Conservation (phyloP, 2,888 invertebrate species). For the Aphidoletes aphidimyza region DNA sequence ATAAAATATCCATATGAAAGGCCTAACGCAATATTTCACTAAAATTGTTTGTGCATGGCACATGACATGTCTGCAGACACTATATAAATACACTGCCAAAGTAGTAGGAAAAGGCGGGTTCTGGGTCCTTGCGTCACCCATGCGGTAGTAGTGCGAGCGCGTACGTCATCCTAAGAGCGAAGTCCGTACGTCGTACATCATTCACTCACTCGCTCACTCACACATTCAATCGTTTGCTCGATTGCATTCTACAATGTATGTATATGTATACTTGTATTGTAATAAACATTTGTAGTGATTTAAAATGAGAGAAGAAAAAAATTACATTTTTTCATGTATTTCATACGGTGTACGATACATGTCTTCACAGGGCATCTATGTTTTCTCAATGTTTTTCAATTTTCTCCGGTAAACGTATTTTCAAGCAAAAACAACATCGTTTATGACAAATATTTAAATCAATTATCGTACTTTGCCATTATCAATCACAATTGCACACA, state of each 20-base stretch:
- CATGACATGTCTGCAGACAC: no score
- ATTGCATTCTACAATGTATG: neutral
- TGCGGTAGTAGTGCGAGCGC: no score
- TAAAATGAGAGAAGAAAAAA: conserved; percentile 10
- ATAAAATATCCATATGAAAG: no score
- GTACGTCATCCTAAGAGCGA: no score
- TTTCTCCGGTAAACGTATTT: conserved; percentile 10
- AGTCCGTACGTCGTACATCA: no score
- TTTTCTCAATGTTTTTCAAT: conserved; percentile 10
- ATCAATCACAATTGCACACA: conserved; percentile 10
- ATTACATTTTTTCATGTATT: conserved; percentile 10
- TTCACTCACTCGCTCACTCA: neutral
- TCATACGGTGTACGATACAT: conserved; percentile 10
- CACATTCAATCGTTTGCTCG: conserved; percentile 3
- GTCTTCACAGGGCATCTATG: conserved; percentile 10
- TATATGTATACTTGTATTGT: conserved; percentile 9
- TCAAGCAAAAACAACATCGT: conserved; percentile 3
- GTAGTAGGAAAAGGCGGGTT: no score
- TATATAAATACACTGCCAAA: no score
- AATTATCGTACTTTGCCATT: conserved; percentile 10
- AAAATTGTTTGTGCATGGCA: no score
- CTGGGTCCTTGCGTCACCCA: conserved; percentile 28
- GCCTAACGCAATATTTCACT: no score
- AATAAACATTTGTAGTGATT: conserved; percentile 10
- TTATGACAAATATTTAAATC: conserved; percentile 10